Percentiles rank a stretch among this genome's conserved stretches.
phyloP scores from a whole-genome alignment of 2,888 invertebrate genomes.

The Heliconius erato region DNA sequence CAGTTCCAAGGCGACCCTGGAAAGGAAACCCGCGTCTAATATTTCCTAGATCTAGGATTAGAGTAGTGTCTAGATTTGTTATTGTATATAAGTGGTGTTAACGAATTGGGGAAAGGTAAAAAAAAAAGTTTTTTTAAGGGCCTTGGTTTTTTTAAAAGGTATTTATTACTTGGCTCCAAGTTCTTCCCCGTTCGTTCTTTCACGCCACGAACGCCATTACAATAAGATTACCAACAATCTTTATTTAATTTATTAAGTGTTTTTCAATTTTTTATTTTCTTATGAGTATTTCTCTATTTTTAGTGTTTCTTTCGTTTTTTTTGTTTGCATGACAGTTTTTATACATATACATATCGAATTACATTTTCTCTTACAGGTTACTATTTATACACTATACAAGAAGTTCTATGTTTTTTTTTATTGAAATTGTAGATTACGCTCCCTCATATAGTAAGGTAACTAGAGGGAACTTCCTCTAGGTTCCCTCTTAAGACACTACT shows the following conservation, averaged over 20 bases:
- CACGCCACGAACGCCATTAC: slow-evolving; percentile 58
- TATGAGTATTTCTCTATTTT: slow-evolving; percentile 48
- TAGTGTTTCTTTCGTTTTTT: slow-evolving; percentile 30
- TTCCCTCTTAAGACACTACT: not conserved
- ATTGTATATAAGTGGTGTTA: slow-evolving; percentile 49
- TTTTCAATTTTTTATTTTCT: slow-evolving; percentile 13
- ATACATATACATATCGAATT: slow-evolving; percentile 68
- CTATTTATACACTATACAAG: slow-evolving; percentile 32
- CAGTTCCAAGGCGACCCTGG: slow-evolving; percentile 86
- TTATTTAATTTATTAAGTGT: slow-evolving; percentile 51
- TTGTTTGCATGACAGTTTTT: slow-evolving; percentile 54
- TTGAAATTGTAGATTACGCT: not conserved
- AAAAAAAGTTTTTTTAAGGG: too few relatives aligned
- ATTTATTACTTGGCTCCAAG: not conserved
- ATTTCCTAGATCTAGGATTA: slow-evolving; percentile 63
- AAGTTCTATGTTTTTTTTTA: slow-evolving; percentile 16
- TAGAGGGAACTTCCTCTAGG: not conserved
- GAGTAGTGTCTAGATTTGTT: slow-evolving; percentile 51
- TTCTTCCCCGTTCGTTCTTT: slow-evolving; percentile 10
- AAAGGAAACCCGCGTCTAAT: slow-evolving; percentile 74
- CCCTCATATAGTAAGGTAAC: not conserved
- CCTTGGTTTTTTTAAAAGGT: not conserved
- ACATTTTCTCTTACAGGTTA: slow-evolving; percentile 40
- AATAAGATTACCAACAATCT: slow-evolving; percentile 53
- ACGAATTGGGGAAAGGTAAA: slow-evolving; percentile 2